Base-by-base conservation (phyloP, 1,140 invertebrate species). In the Drosophila auraria region DNA sequence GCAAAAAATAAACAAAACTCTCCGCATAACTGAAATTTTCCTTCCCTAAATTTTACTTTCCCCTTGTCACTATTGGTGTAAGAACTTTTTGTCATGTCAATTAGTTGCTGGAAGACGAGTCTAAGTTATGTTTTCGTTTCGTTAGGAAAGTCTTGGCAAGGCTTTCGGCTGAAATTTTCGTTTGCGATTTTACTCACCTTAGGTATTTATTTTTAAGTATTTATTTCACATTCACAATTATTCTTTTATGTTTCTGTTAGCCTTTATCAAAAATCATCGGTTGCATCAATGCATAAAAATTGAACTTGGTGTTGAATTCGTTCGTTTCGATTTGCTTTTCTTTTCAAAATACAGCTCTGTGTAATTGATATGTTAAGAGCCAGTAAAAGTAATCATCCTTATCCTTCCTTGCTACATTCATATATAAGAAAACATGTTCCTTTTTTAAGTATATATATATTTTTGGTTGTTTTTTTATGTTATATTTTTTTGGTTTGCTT, bases 51-150 rank as follows among this genome's bases (percentile, higher is more conserved):
- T 45, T 61, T 78, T 14, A 23, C 38, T 73, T 66, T 45, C 44
- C 61, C 45, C 51, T 51, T 72, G 66, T 50, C 44, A 51, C 45
- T 73, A 59, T 72, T 73, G 70, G 78, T 87, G 49, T 66, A 86
- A 86, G 83, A 64, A 80, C 58, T 70, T 82, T 82, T 70, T 72
- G 60, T 83, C 69, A 78, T 82, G 53, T 89, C 78, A 89, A 89
- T 84, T 84, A 77, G 86, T 90, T 89, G 64, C 86, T 90, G 86
- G 86, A 90, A 90, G 86, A 90, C 86, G 79, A 90, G 86, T 90
- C 86, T 90, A 86, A 90, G 79, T 86, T 82, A 62, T 63, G 49
- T 83, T 71, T 86, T 63, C 45, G 47, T 50, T 38, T 56, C 30
- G 14, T 66, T 56, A 61, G 56, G 74, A 73, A 68, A 78, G 70